phyloP scores from a whole-genome alignment of 2,888 invertebrate species.

The Hypselothyrea guttata region DNA sequence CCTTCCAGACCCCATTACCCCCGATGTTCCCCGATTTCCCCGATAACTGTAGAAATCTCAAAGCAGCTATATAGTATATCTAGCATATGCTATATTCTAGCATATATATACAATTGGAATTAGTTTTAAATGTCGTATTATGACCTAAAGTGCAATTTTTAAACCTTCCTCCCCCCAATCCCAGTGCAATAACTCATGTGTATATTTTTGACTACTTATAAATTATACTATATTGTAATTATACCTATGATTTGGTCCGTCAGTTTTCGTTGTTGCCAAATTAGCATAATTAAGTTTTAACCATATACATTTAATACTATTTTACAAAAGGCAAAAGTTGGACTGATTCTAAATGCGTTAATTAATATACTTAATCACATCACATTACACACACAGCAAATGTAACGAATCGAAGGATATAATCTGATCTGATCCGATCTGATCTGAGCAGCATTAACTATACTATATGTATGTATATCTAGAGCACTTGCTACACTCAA shows the following conservation, averaged over 20 bases:
- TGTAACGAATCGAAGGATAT: not conserved
- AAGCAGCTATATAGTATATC: constrained; percentile 24
- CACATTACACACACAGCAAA: constrained; percentile 28
- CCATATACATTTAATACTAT: constrained; percentile 18
- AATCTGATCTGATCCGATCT: no score
- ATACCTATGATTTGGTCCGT: constrained; percentile 16
- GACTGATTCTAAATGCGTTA: constrained; percentile 65
- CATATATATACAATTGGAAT: constrained; percentile 37
- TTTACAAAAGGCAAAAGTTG: constrained; percentile 46
- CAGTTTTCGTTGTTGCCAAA: constrained; percentile 73
- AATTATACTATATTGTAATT: constrained; percentile 9
- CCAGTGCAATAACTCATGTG: constrained; percentile 56
- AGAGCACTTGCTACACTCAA: constrained; percentile 60
- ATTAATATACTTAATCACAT: constrained; percentile 26
- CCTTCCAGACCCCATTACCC: constrained; percentile 3
- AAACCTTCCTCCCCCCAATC: constrained; percentile 3
- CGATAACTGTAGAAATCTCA: constrained; percentile 46
- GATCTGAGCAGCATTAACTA: not conserved
- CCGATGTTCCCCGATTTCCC: no score
- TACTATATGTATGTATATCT: constrained; percentile 27
- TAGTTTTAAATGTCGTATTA: constrained; percentile 48
- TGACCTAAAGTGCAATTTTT: constrained; percentile 70
- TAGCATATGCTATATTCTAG: constrained; percentile 14
- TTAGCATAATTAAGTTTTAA: constrained; percentile 71
- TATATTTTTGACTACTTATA: constrained; percentile 26